Base-by-base conservation (phyloP, 2,113 vertebrate genomes). In the Poeciliopsis prolifica region DNA sequence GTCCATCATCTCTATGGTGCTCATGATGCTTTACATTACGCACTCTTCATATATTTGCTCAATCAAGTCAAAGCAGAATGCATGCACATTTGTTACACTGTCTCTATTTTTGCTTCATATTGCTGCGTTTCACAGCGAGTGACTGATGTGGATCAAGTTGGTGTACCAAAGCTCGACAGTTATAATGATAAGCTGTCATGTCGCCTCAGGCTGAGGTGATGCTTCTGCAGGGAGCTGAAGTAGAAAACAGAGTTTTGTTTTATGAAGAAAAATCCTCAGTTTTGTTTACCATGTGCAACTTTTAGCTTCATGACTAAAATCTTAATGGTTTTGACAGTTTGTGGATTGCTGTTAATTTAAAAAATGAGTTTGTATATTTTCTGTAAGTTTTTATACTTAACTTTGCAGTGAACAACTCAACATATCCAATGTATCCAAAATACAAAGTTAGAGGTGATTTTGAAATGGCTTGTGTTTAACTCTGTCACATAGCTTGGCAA, bases 111-210 rank as follows among this genome's bases (percentile, higher is more conserved):
- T 42, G 40, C 37, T 75, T 29, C 66, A 77, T 42, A 61, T 61
- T 73, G 15, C n/a, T 26, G 29, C 24, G 11, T 72, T 74, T 74
- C 28, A 29, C 44, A 63, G 30, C 44, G 60, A 70, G 54, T 65
- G 77, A 74, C 48, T 61, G 63, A 72, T 61, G 68, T 8, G 42
- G 58, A 77, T 81, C 65, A 54, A 0, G 66, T 40, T 72, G 19
- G 30, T 58, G 68, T 30, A 65, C 62, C 58, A 22, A 44, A 71
- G 65, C 66, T 0, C 74, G 69, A 82, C 82, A 72, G 71, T 65
- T 66, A 30, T 58, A 19, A 64, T 78, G 73, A 86, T n/a, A 80
- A 82, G 77, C 65, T 75, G 82, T 81, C 77, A 40, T 0, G 31
- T 10, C 22, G 75, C 71, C 79, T n/a, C 61, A 68, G 81, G 74